Conservation (phyloP, 2,113 vertebrate species). For the Neodontobutis hainanensis region DNA sequence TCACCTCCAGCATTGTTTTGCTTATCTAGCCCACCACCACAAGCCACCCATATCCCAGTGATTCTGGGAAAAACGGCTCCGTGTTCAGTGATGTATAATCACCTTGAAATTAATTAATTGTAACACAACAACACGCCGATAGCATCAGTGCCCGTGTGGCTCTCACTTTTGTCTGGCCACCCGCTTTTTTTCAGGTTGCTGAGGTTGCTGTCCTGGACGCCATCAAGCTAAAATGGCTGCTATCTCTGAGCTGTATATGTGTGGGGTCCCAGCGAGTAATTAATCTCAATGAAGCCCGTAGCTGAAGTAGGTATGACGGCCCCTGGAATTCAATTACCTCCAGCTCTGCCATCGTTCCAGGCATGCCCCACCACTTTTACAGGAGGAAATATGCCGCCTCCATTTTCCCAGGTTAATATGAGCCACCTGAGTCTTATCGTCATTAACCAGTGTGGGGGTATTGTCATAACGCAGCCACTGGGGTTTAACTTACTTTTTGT, state of each 20-base stretch:
- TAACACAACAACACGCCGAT: constrained; percentile 76
- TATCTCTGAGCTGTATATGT: constrained; percentile 78
- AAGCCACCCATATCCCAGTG: constrained; percentile 31
- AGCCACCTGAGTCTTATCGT: constrained; percentile 95
- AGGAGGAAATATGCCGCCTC: constrained; percentile 55
- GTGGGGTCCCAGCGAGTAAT: constrained; percentile 88
- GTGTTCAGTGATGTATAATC: constrained; percentile 76
- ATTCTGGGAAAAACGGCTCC: constrained; percentile 32
- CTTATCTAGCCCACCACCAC: constrained; percentile 70
- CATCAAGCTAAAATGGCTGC: constrained; percentile 83
- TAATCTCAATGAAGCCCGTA: constrained; percentile 97
- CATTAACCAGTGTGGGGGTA: constrained; percentile 64
- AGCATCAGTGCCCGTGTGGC: constrained; percentile 64
- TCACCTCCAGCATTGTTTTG: constrained; percentile 74
- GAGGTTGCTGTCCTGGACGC: constrained; percentile 79
- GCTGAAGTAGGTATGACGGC: constrained; percentile 92
- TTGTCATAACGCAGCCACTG: constrained; percentile 47
- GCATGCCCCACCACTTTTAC: constrained; percentile 33
- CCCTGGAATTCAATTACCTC: constrained; percentile 83
- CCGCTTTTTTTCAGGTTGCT: constrained; percentile 67
- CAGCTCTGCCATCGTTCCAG: not conserved
- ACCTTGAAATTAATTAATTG: constrained; percentile 83
- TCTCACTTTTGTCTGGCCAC: constrained; percentile 69
- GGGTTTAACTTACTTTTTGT: constrained; percentile 35
- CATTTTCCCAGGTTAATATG: constrained; percentile 95